A percentile compares a stretch with the other conserved stretches of the same genome.
These are phyloP conservation scores for Diceros bicornis DNA, from an alignment of 2,797 vertebrate genomes.

Conservation along the genomic window DNA sequence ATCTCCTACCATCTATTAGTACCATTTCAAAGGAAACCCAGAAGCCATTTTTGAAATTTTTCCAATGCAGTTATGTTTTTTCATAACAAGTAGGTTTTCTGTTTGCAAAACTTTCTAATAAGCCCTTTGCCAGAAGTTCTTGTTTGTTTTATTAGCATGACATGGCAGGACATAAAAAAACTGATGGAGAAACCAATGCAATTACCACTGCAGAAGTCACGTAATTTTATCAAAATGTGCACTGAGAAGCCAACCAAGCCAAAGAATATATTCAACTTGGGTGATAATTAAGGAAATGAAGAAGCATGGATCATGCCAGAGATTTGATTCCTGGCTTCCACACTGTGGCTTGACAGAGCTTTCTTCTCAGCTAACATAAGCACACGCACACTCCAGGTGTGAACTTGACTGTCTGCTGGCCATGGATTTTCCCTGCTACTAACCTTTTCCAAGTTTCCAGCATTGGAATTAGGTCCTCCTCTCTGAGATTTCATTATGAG, in stretches of 20 bases:
- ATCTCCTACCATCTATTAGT: background rate
- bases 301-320: background rate
- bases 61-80: background rate
- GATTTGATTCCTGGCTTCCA: background rate
- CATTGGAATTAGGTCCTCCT: conserved; percentile 46
- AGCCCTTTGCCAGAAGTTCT: background rate
- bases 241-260: background rate
- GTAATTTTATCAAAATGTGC: background rate
- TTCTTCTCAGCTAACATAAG: background rate
- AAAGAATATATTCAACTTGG: conserved; percentile 10
- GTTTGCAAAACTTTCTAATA: conserved; percentile 27
- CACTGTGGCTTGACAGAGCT: background rate
- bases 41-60: background rate
- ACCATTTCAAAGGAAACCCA: background rate
- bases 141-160: background rate
- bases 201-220: background rate
- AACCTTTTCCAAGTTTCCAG: conserved; percentile 68
- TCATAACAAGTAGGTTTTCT: background rate
- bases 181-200: background rate
- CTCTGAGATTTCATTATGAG: conserved; percentile 61
- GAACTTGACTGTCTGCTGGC: background rate
- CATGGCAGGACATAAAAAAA: background rate
- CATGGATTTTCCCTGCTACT: background rate
- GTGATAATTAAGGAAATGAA: background rate
- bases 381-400: background rate